A percentile compares a stretch with the other conserved stretches of the same genome.
phyloP scores from a whole-genome alignment of 2,888 invertebrate genomes.

The Andrena flavipes region DNA sequence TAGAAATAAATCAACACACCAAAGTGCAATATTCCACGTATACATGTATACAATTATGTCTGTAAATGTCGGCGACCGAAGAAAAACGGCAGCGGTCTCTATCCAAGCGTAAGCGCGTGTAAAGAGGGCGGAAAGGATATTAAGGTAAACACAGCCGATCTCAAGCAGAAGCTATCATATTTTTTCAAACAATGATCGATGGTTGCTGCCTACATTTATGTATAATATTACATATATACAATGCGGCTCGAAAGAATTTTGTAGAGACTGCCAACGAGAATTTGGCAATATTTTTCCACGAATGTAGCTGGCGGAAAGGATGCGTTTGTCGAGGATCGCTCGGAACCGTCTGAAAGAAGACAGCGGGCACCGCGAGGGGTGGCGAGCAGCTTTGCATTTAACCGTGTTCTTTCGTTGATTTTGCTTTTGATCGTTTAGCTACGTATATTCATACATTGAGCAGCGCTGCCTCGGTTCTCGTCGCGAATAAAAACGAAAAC shows the following conservation, averaged over 20 bases:
- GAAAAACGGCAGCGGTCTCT: conserved; percentile 7
- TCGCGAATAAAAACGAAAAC: no score
- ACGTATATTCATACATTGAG: no score
- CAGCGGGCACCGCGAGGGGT: no score
- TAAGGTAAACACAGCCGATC: not conserved
- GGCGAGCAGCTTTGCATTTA: no score
- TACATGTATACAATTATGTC: conserved; percentile 36
- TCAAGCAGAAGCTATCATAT: conserved; percentile 62
- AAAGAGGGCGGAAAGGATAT: not conserved
- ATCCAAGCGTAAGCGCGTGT: conserved; percentile 34
- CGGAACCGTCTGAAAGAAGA: no score
- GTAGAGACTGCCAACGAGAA: conserved; percentile 17
- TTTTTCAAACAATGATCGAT: conserved; percentile 59
- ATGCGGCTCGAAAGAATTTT: conserved; percentile 47
- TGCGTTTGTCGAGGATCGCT: not conserved
- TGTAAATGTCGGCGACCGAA: conserved; percentile 46
- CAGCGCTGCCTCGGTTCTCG: no score
- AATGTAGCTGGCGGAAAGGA: conserved; percentile 11
- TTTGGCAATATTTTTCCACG: conserved; percentile 43
- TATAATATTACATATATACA: not conserved
- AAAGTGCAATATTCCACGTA: conserved; percentile 80
- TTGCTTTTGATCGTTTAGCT: no score
- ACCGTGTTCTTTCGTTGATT: not conserved
- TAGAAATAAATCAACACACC: conserved; percentile 71
- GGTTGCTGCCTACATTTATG: conserved; percentile 5